These are phyloP conservation scores for Pangasius mekongensis DNA, from an alignment of 2,797 vertebrate species.

Conservation along the genomic window DNA sequence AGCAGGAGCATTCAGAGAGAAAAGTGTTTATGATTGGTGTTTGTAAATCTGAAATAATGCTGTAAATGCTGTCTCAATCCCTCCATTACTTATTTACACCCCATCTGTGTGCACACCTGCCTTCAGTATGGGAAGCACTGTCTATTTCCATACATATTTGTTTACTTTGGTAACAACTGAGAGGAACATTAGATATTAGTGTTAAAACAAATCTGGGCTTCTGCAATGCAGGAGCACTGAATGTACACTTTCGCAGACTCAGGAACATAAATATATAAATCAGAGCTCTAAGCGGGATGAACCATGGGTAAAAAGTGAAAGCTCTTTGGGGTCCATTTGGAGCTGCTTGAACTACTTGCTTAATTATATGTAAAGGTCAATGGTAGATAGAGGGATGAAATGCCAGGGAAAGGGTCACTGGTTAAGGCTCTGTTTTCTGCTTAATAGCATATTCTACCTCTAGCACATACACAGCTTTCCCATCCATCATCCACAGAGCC, in stretches of 20 bases:
- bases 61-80: slow-evolving; percentile 48
- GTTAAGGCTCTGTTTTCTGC: slow-evolving; percentile 61
- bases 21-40: not conserved
- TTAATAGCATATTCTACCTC: slow-evolving; percentile 62
- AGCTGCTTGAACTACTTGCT: slow-evolving; percentile 73
- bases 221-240: slow-evolving; percentile 16
- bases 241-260: not conserved
- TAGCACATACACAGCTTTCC: slow-evolving; percentile 45
- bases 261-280: slow-evolving; percentile 55
- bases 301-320: slow-evolving; percentile 48
- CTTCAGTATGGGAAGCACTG: not conserved
- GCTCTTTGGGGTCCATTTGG: slow-evolving; percentile 70
- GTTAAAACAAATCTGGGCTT: slow-evolving; percentile 16
- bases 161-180: slow-evolving; percentile 19
- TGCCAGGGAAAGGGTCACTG: slow-evolving; percentile 60
- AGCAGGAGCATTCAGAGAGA: not conserved
- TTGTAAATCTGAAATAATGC: slow-evolving; percentile 21
- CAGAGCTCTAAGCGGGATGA: slow-evolving; percentile 57
- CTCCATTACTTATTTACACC: slow-evolving; percentile 24
- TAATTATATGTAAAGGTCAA: slow-evolving; percentile 75
- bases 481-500: slow-evolving; percentile 54
- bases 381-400: slow-evolving; percentile 61
- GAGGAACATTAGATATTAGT: not conserved
- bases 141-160: slow-evolving; percentile 14
- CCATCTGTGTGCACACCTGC: slow-evolving; percentile 33